Evolutionary conservation across 1,140 invertebrate species (phyloP).

Genomic region (Notospermus geniculatus): DNA sequence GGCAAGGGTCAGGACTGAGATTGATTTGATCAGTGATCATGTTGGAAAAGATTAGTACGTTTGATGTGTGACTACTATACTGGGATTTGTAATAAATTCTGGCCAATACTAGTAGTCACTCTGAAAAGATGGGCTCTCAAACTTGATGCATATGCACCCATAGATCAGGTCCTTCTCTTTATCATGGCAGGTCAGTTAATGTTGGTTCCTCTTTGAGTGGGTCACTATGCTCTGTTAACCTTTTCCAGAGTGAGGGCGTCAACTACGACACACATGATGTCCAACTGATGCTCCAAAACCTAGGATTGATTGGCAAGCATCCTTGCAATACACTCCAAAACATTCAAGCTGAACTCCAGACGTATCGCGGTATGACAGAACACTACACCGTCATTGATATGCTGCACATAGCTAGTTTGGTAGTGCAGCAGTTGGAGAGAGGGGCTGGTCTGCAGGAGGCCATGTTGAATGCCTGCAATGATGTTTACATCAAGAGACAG

Average conservation of each 20-base stretch:
- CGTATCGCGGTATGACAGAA: slow-evolving; percentile 36
- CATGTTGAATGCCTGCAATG: slow-evolving; percentile 62
- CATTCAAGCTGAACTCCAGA: slow-evolving; percentile 31
- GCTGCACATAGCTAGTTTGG: slow-evolving; percentile 64
- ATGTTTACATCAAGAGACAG: slow-evolving; percentile 68
- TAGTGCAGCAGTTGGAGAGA: slow-evolving; percentile 64
- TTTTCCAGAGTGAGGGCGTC: slow-evolving; percentile 36
- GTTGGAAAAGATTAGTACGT: no score
- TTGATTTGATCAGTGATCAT: no score
- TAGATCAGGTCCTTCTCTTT: no score
- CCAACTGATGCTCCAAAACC: slow-evolving; percentile 29
- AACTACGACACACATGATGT: slow-evolving; percentile 32
- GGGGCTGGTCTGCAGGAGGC: slow-evolving; percentile 61
- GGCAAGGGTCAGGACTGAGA: no score
- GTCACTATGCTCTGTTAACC: background rate
- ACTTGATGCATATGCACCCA: no score
- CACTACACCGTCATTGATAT: slow-evolving; percentile 55
- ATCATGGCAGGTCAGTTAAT: no score
- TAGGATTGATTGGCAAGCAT: slow-evolving; percentile 31
- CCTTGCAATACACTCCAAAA: slow-evolving; percentile 39
- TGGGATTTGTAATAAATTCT: no score
- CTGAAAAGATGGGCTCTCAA: no score
- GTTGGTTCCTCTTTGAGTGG: no score
- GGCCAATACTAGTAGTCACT: no score
- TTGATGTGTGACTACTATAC: no score